Conservation (phyloP, 2,113 vertebrate species). For the Antechinus flavipes region DNA sequence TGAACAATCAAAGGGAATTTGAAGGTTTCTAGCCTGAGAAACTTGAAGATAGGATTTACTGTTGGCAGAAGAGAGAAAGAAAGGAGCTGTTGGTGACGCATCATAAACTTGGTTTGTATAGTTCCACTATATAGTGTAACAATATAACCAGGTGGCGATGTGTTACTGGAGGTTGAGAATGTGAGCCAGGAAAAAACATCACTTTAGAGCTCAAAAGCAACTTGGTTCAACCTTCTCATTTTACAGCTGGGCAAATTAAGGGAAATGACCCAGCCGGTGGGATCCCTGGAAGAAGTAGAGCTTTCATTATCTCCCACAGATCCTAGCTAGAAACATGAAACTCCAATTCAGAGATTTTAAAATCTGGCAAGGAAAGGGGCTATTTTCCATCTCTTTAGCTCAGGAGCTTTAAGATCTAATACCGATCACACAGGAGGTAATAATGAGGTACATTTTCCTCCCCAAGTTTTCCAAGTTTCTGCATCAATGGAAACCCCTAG, state of each 20-base stretch:
- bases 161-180: neutral
- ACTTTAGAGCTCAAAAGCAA: neutral
- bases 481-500: neutral
- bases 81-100: neutral
- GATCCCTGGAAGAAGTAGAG: neutral
- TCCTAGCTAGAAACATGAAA: neutral
- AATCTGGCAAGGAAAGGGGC: neutral
- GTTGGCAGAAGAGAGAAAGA: neutral
- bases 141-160: too few species aligned
- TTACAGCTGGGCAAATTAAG: neutral
- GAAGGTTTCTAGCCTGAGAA: constrained; percentile 2
- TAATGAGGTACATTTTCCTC: too few species aligned
- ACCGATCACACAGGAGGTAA: too few species aligned
- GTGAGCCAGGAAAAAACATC: too few species aligned
- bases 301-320: neutral
- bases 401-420: neutral
- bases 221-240: neutral
- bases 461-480: neutral
- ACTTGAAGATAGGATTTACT: neutral
- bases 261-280: neutral
- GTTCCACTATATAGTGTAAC: neutral
- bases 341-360: neutral
- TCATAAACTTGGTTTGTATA: neutral
- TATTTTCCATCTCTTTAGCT: neutral
- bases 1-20: neutral